Evolutionary conservation across 2,113 vertebrate genomes (phyloP).

Genomic region (Heliornis fulica): DNA sequence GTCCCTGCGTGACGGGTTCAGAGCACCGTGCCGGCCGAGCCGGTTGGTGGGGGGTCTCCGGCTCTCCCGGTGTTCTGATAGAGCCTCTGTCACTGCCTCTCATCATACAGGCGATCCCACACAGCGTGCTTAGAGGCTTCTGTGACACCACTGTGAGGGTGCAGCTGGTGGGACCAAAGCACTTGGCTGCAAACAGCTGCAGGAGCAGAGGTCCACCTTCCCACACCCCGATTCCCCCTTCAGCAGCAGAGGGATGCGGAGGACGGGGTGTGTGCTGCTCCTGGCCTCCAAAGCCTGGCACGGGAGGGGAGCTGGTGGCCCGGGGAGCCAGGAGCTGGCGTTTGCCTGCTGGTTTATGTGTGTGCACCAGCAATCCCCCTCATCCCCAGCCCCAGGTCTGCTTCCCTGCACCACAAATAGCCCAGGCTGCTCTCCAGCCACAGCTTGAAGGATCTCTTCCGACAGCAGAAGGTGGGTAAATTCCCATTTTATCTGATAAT

Average conservation of each 20-base stretch:
- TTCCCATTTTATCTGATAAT: neutral
- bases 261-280: accelerated
- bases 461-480: neutral
- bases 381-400: accelerated
- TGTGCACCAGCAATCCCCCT: accelerated
- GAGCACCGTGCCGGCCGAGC: no score
- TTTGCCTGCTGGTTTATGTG: accelerated
- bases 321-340: neutral
- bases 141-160: no score
- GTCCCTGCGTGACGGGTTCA: no score
- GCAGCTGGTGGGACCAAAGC: neutral
- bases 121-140: no score
- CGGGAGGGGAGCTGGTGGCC: neutral
- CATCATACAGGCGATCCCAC: no score
- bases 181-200: neutral
- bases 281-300: accelerated
- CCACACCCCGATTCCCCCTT: neutral
- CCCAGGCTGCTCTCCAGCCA: neutral
- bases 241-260: neutral
- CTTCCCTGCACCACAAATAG: accelerated
- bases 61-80: no score
- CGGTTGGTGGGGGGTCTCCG: no score
- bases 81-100: no score
- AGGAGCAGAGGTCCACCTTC: neutral
- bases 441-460: neutral